Conservation (phyloP, 2,113 vertebrate genomes). For the Toxotes chatareus region DNA sequence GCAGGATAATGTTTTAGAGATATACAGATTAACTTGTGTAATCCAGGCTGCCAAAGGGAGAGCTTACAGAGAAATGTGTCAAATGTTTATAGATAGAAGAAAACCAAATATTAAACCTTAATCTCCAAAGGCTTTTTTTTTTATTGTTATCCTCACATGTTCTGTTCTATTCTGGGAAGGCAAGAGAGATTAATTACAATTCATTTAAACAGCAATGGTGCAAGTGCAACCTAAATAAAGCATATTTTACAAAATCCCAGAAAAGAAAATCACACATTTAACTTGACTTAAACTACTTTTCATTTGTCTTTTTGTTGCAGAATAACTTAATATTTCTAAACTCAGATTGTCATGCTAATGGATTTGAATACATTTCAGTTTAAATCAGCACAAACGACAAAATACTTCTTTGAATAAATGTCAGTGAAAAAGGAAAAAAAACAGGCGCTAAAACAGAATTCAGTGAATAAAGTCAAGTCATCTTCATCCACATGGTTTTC, state of each 20-base stretch:
- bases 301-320: not conserved
- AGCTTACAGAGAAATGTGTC: slow-evolving; percentile 78
- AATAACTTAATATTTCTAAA: not conserved
- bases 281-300: not conserved
- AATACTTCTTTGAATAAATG: slow-evolving; percentile 6
- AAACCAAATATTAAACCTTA: slow-evolving; percentile 78
- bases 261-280: not conserved
- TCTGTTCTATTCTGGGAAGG: slow-evolving; percentile 50
- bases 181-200: slow-evolving; percentile 2
- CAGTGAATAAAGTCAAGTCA: not conserved
- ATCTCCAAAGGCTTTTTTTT: slow-evolving; percentile 52
- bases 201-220: not conserved
- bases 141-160: slow-evolving; percentile 53
- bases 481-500: slow-evolving; percentile 6
- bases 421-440: not conserved
- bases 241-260: not conserved
- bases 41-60: slow-evolving; percentile 79
- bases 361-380: not conserved
- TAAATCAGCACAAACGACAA: not conserved
- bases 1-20: slow-evolving; percentile 84
- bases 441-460: not conserved
- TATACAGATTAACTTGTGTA: slow-evolving; percentile 84
- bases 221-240: not conserved
- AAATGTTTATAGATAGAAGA: slow-evolving; percentile 80
- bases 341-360: not conserved